Evolutionary conservation across 2,113 vertebrate species (phyloP), one percentile per base, ranked within the genome.

Genomic region (Budorcas taxicolor): DNA sequence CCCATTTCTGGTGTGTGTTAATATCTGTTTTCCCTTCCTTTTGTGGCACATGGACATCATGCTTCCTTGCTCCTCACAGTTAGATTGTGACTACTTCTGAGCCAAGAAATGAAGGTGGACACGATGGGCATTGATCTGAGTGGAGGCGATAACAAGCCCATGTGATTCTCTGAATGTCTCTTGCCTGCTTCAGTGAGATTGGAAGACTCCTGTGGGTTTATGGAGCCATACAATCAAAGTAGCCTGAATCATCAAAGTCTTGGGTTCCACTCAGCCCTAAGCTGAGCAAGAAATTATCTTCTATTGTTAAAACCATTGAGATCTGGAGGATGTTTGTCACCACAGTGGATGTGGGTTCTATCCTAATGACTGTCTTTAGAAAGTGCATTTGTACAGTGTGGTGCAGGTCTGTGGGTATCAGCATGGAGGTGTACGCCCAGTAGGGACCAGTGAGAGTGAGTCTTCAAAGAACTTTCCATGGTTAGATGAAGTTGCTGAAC

Each of bases 91-190:
- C 31, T 19, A 19, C 23, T 83, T 92, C 8, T 53, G 45, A 21
- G n/a, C 1, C 19, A 84, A 84, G 76, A 74, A 15, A 84, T 31
- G 23, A 81, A 21, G 29, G 17, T 58, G 1, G 36, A 14, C 1
- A 1, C 0, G 1, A 1, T 7, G 27, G 23, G 9, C 27, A 9
- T 43, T 2, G 5, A 11, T 47, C 47, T 81, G 21, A 29, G 25
- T 1, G 1, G 36, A 64, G n/a, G n/a, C 11, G 50, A 14, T 33
- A 47, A 90, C 7, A 78, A 64, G 7, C 7, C 19, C n/a, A 1
- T 43, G 58, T 50, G 64, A 17, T 15, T 60, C 16, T 80, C 52
- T 14, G 43, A 23, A 11, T 3, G 4, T 88, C n/a, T 91, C 16
- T 36, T 11, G 4, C 11, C 50, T 19, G 2, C 10, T 23, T 27